Base-by-base conservation (phyloP, 2,888 invertebrate species). In the Euspilapteryx auroguttella region DNA sequence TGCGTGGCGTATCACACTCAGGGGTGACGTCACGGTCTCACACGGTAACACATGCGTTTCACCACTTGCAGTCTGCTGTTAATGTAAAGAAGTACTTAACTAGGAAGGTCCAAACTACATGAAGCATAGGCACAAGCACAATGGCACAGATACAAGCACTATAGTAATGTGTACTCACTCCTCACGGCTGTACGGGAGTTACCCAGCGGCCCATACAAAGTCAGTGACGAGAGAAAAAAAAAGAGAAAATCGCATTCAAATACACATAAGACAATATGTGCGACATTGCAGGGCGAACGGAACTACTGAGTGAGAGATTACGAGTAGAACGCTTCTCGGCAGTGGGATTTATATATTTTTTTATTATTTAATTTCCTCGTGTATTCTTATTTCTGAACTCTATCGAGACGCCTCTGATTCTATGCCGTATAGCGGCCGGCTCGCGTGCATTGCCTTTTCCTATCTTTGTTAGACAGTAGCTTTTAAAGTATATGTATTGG, bases 131-230 rank as follows among this genome's bases (percentile, higher is more conserved):
- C 73, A 75, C 73, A 76, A 71, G 75, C 73, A 73, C 73, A 17
- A 6, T 17, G 8, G 17, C 17, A 17, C 17, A 17, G 49, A 65
- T 53, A 65, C 58, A 73, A 65, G 73, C 79, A 79, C 78, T 79
- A 73, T 62, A 76, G 75, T 78, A 77, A 69, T 63, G 62, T 73
- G 79, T 83, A 83, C 83, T 83, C 81, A 83, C 83, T 82, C 80
- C 79, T 80, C 59, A 79, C 63, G 56, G 79, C 82, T 82, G 82
- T 78, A 73, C 69, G 71, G 76, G 69, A 31, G 51, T 81, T 77
- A 81, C 82, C 69, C 79, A 78, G 81, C 80, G 71, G 79, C 80
- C 80, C 81, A 82, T 82, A 78, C 79, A 82, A 82, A 81, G 80
- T 80, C 79, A 80, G 78, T 80, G 76, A 79, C 79, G 69, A 73